Evolutionary conservation across 30 jellyfish, hydroid and myxozoan genomes (phyloP).

Genomic region (Chrysaora quinquecirrha): DNA sequence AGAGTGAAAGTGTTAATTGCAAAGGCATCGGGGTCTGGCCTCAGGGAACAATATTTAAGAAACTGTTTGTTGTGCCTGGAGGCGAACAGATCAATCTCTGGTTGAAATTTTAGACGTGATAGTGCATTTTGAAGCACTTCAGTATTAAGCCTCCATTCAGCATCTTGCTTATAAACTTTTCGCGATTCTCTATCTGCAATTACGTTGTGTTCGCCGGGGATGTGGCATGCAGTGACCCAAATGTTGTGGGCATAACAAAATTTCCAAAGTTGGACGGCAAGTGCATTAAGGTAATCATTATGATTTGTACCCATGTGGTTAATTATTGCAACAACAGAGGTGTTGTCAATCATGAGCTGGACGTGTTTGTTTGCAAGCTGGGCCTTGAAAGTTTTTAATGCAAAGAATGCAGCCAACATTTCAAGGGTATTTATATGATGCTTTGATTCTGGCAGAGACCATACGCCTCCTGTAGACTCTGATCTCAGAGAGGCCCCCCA

Average conservation of each 20-base stretch:
- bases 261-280: slow-evolving; percentile 21
- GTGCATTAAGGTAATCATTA: neutral
- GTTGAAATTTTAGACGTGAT: neutral
- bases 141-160: slow-evolving; percentile 37
- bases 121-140: neutral
- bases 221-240: slow-evolving; percentile 42
- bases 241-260: slow-evolving; percentile 32
- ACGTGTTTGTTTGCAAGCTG: slow-evolving; percentile 34
- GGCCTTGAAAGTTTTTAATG: neutral
- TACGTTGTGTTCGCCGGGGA: slow-evolving; percentile 12
- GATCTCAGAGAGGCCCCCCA: slow-evolving; percentile 58
- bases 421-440: slow-evolving; percentile 46
- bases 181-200: slow-evolving; percentile 4
- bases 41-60: neutral
- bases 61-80: slow-evolving; percentile 28
- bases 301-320: slow-evolving; percentile 62
- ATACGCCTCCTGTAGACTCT: slow-evolving; percentile 40
- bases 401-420: slow-evolving; percentile 39
- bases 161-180: neutral
- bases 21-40: slow-evolving; percentile 37
- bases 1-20: slow-evolving; percentile 10
- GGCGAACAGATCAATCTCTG: slow-evolving; percentile 26
- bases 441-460: slow-evolving; percentile 43
- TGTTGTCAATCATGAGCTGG: slow-evolving; percentile 56
- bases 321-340: slow-evolving; percentile 60